Base-by-base conservation (phyloP, 2,888 invertebrate genomes). In the Anaspis maculata region DNA sequence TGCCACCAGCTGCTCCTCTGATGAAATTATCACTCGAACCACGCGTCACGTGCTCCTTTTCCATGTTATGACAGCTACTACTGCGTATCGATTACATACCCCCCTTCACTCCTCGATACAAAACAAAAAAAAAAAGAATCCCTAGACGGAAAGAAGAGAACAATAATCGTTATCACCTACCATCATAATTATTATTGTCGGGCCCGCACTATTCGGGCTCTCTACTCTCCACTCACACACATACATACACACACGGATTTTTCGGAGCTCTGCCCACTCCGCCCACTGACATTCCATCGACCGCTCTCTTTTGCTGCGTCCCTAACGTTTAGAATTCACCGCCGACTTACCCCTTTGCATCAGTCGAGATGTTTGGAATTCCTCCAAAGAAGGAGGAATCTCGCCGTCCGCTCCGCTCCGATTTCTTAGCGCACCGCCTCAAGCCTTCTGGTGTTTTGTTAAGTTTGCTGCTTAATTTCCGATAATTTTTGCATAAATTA, bases 291-390 rank as follows among this genome's bases (percentile, higher is more conserved):
- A 38, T 39, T 39, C 37, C 37, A 15, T 25, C 28, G 34, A 27
- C 39, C 39, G 30, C 37, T 19, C 24, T 2, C 25, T 3, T 25
- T 41, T 52, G 25, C 50, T 65, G 56, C 31, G 45, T 28, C 44
- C 62, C 65, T 57, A 43, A 38, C 56, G 48, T 36, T 32, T 42
- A 57, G 59, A 64, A 64, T 64, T 64, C 61, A 55, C 48, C 34
- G 39, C 58, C 51, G 56, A 60, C 61, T 62, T 64, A 62, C 64
- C 64, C 62, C 64, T 63, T 64, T 63, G 55, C 54, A 56, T 41
- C 32, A 42, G 46, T 27, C 30, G 39, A 50, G 44, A 54, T 54
- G 41, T 43, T 45, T 50, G 42, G 42, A 52, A 59, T 60, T 56
- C 56, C 49, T 47, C 37, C 25, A 32, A 22, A 24, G 7, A 5